Evolutionary conservation across 2,888 invertebrate genomes (phyloP), one percentile per base, ranked within the genome.

Genomic region (Ophion ellenae): DNA sequence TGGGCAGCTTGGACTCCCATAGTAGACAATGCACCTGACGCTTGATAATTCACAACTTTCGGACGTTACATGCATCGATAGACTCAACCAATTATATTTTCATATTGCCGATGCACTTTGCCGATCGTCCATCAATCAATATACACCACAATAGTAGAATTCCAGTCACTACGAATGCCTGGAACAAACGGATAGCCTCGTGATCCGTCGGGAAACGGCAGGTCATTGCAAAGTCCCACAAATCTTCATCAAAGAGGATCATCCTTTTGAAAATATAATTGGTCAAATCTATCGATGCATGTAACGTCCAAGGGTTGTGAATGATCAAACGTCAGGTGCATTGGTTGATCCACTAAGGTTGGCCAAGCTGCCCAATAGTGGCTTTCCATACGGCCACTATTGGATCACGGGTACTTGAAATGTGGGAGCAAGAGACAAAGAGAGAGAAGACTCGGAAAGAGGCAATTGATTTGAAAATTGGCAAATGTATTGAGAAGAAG

Each of bases 401-500:
- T 40, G 40, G 11, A 1, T 1, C 40, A 40, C 40, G 40, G 40
- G 40, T 40, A 40, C 53, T 53, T 53, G 53, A 53, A 53, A 53
- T 53, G 53, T 53, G 75, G 53, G 77, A 20, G 64, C 17, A 59
- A 67, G 66, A 74, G 70, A 77, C 64, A 77, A 71, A 61, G 79
- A 73, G 76, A 82, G 63, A 81, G 82, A 63, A 24, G 40, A 40
- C 40, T 40, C 20, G 45, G 80, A 73, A 84, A 88, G 75, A 85
- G 83, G 81, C 66, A 77, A 87, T 69, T 63, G 53, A 71, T 79
- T 45, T 71, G 79, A 83, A 86, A 87, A 81, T 83, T 85, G 70
- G 82, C 81, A 83, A 82, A 69, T 45, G 45, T 59, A 66, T 87
- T 20, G 77, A 85, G 80, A 86, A 88, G 81, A 87, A 89, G 81